Conservation (phyloP, 2,888 invertebrate genomes). For the Drosophila merina region DNA sequence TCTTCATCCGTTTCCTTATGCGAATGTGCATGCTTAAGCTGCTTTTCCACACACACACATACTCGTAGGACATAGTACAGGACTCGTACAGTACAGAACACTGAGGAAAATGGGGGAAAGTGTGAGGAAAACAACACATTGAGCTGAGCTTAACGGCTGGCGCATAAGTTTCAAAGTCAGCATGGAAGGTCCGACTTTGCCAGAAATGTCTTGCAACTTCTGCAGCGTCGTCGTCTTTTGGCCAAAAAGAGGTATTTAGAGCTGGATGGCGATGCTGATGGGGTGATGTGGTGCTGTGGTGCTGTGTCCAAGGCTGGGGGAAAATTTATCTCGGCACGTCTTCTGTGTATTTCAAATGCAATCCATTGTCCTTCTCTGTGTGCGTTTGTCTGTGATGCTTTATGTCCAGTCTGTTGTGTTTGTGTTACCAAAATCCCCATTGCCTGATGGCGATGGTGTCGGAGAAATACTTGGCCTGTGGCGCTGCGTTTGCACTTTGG, state of each 20-base stretch:
- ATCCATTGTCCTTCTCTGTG: slow-evolving; percentile 39
- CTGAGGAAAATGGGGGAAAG: slow-evolving; percentile 10
- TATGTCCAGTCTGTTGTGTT: slow-evolving; percentile 68
- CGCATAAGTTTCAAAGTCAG: slow-evolving; percentile 74
- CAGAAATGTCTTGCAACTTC: slow-evolving; percentile 56
- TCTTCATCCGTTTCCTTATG: slow-evolving; percentile 70
- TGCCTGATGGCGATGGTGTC: slow-evolving; percentile 40
- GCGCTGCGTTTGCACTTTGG: slow-evolving; percentile 71
- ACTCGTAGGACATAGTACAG: background rate
- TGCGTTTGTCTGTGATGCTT: slow-evolving; percentile 40
- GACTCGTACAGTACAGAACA: background rate
- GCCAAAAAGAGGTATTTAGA: slow-evolving; percentile 17
- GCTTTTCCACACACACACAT: slow-evolving; percentile 35
- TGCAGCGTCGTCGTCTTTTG: slow-evolving; percentile 58
- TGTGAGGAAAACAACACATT: slow-evolving; percentile 38
- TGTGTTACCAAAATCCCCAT: slow-evolving; percentile 61
- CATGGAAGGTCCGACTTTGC: slow-evolving; percentile 30
- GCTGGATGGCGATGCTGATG: background rate
- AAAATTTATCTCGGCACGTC: slow-evolving; percentile 67
- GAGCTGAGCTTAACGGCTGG: slow-evolving; percentile 66
- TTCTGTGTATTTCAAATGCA: slow-evolving; percentile 62
- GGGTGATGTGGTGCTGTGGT: background rate
- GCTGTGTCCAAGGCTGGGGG: slow-evolving; percentile 5
- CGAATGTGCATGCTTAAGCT: slow-evolving; percentile 61
- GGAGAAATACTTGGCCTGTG: slow-evolving; percentile 59